Base-by-base conservation (phyloP, 2,888 invertebrate genomes). In the Chaetoderma sp. region DNA sequence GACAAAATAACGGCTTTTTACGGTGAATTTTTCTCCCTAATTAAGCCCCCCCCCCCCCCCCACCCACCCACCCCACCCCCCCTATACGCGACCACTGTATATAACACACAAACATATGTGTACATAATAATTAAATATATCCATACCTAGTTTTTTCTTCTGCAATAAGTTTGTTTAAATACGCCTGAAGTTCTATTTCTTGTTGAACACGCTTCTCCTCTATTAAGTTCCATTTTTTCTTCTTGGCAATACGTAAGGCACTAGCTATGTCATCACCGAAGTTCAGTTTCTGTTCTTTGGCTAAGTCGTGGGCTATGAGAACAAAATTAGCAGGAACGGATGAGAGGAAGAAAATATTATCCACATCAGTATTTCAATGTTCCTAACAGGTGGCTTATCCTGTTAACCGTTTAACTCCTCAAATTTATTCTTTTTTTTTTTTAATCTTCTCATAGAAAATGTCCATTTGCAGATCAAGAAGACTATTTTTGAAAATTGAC, bases 211-310 rank as follows among this genome's bases (percentile, higher is more conserved):
- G 89, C 82, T 94, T 95, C 83, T 98, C 97, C 85, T 99, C 99
- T 81, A 94, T 91, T 25, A 94, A 90, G 82, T 93, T 93, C 86
- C 96, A 98, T 90, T 96, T 90, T 82, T 94, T 94, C 86, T 97
- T 96, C 74, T 96, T 91, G 0, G 96, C 97, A 64, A 93, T 89
- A 68, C 98, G 89, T 70, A 99, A 87, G 78, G 95, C 93, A 68
- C 93, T 91, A 4, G 98, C 95, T 73, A 99, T 97, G 80, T 99
- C 98, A 86, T 98, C 98, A 0, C 98, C 98, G 87, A 94, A 98
- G 86, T 98, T 97, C 72, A 95, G 88, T 87, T 96, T 96, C 67
- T 84, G 82, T 78, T 96, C 96, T 84, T 94, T 94, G 0, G 96
- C 94, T 81, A 98, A 88, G 84, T 98, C 98, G 84, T 91, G 81